Conservation (phyloP, 2,113 vertebrate species). For the Lanius collurio region DNA sequence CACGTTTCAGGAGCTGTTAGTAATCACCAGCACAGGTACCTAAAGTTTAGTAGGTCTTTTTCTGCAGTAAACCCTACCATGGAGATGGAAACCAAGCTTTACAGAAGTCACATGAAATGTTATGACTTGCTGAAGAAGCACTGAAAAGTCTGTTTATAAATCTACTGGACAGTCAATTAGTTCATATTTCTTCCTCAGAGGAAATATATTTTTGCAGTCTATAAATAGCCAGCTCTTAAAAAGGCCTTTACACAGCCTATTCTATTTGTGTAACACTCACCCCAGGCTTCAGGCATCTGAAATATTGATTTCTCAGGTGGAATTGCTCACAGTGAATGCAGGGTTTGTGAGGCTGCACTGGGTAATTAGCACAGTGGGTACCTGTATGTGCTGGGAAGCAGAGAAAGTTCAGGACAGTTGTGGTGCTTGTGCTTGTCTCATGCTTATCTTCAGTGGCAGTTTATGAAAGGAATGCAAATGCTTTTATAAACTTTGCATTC, state of each 20-base stretch:
- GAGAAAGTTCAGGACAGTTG: not conserved
- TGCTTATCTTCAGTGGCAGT: not conserved
- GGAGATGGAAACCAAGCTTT: not conserved
- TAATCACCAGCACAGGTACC: not conserved
- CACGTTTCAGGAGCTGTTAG: not conserved
- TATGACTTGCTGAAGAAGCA: not conserved
- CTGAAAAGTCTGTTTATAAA: constrained; percentile 10
- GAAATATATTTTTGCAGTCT: not conserved
- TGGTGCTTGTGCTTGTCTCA: not conserved
- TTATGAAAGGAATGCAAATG: not conserved
- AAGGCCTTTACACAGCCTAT: not conserved
- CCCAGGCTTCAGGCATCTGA: not conserved
- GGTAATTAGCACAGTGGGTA: not conserved
- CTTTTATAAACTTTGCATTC: not conserved
- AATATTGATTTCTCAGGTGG: not conserved
- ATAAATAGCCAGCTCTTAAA: constrained; percentile 1
- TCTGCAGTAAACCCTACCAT: not conserved
- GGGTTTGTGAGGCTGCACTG: not conserved
- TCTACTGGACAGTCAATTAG: constrained; percentile 7
- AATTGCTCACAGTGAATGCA: not conserved
- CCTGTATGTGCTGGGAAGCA: not conserved
- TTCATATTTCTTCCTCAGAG: not conserved
- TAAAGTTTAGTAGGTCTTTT: not conserved
- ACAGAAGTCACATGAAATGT: not conserved
- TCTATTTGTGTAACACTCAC: not conserved